These are phyloP conservation scores for Chironomus tentans DNA, from an alignment of 2,888 invertebrate genomes.

Conservation along the genomic window DNA sequence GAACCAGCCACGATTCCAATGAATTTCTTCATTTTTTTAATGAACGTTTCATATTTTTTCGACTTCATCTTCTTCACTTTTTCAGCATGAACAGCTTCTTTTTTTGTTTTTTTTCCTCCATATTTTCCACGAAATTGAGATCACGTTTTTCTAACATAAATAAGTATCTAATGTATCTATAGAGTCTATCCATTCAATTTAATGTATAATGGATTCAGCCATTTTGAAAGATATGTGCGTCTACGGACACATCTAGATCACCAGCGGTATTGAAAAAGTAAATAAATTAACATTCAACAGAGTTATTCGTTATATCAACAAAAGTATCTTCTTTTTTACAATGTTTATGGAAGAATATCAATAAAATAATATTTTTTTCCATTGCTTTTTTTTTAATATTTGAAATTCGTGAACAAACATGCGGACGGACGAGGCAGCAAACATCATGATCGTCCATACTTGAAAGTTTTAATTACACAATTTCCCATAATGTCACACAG, in stretches of 20 bases:
- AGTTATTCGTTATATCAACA: conserved; percentile 21
- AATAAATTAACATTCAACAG: conserved; percentile 20
- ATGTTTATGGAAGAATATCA: background rate
- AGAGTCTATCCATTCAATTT: background rate
- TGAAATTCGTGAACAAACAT: conserved; percentile 23
- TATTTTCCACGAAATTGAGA: background rate
- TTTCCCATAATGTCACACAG: background rate
- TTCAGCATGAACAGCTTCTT: too few species aligned
- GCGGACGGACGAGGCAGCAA: background rate
- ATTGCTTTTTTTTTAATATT: conserved; percentile 24
- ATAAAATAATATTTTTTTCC: conserved; percentile 6
- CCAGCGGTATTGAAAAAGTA: conserved; percentile 9
- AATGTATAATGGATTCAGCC: background rate
- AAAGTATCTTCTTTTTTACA: conserved; percentile 16
- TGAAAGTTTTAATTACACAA: too few species aligned
- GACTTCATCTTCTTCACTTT: background rate
- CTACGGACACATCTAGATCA: conserved; percentile 16
- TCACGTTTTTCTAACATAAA: background rate
- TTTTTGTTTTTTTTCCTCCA: background rate
- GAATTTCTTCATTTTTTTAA: background rate
- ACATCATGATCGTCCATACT: background rate
- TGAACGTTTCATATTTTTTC: background rate
- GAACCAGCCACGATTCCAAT: conserved; percentile 12
- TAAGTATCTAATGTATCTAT: too few species aligned
- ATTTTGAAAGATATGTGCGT: background rate